Evolutionary conservation across 2,888 invertebrate species (phyloP).

Genomic region (Acanthosepion lycidas): DNA sequence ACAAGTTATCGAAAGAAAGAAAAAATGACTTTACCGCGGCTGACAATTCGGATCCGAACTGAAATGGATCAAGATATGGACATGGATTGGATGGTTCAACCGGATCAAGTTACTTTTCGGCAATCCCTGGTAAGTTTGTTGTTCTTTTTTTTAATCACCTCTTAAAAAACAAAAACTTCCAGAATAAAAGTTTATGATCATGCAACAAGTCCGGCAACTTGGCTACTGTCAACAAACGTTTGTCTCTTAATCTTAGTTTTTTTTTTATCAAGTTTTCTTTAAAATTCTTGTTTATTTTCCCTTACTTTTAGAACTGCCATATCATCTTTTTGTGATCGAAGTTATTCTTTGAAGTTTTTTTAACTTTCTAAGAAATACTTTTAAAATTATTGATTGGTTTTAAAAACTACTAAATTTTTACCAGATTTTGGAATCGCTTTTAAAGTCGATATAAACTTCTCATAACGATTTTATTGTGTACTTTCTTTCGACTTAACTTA

Average conservation of each 20-base stretch:
- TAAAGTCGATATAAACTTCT: too few relatives aligned
- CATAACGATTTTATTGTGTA: too few relatives aligned
- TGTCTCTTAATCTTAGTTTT: not conserved
- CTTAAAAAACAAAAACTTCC: not conserved
- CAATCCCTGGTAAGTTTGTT: slow-evolving; percentile 62
- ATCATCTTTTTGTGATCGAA: too few relatives aligned
- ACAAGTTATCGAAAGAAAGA: not conserved
- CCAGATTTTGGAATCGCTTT: too few relatives aligned
- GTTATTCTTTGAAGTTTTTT: too few relatives aligned
- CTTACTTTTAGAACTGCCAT: too few relatives aligned
- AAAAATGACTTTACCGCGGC: slow-evolving; percentile 54
- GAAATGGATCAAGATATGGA: slow-evolving; percentile 69
- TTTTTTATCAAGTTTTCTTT: not conserved
- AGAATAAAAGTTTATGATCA: not conserved
- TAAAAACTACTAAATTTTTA: too few relatives aligned
- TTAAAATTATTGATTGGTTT: too few relatives aligned
- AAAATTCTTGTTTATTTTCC: not conserved
- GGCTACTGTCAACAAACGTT: not conserved
- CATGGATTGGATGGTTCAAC: slow-evolving; percentile 71
- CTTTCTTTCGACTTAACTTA: too few relatives aligned
- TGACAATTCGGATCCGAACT: slow-evolving; percentile 66
- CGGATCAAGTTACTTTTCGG: slow-evolving; percentile 65
- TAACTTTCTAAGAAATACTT: too few relatives aligned
- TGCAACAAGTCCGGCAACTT: slow-evolving; percentile 8
- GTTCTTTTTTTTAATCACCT: not conserved